Evolutionary conservation across 1,140 invertebrate genomes (phyloP), one percentile per base, ranked within the genome.

Genomic region (Chironomus striatipennis): DNA sequence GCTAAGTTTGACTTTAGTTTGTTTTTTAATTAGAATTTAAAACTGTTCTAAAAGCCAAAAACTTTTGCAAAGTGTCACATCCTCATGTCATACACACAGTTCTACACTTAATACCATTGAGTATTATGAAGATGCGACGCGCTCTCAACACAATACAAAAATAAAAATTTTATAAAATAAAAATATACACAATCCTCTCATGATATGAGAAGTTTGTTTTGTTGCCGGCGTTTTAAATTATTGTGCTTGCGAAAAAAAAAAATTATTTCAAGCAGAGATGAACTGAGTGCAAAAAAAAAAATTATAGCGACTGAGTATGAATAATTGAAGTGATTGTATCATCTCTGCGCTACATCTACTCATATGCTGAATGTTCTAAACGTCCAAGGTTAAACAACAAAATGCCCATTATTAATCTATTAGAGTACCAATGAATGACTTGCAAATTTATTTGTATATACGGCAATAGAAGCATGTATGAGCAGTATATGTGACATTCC

Each of bases 291-390:
- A 15, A 57, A 15, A 34, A 2, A 34, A 15, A 57, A 5, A 5
- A 57, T n/a, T 57, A 4, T 2, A 5, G 24, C 24, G 5, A 34
- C 24, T 34, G 24, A 5, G 5, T 34, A 2, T 34, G 5, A 5
- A 57, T 57, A 57, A 57, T 57, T 57, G 47, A 57, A 57, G 9
- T 57, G 47, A n/a, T 57, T 57, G 47, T n/a, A 57, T 57, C 9
- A 57, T 12, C 47, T 12, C 12, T n/a, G 12, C 5, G n/a, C 47
- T 15, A 57, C 47, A 57, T 34, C 1, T 5, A 34, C 24, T 34
- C 1, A 34, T 5, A 34, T 34, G 24, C 24, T 34, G 5, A 34
- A 34, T 34, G 24, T 34, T 34, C 24, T 34, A 34, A 34, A 34
- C 24, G 24, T 34, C 24, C 1, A 34, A 5, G 24, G 1, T 34